phyloP scores from a whole-genome alignment of 2,888 invertebrate genomes.

The Drosophila meridiana region DNA sequence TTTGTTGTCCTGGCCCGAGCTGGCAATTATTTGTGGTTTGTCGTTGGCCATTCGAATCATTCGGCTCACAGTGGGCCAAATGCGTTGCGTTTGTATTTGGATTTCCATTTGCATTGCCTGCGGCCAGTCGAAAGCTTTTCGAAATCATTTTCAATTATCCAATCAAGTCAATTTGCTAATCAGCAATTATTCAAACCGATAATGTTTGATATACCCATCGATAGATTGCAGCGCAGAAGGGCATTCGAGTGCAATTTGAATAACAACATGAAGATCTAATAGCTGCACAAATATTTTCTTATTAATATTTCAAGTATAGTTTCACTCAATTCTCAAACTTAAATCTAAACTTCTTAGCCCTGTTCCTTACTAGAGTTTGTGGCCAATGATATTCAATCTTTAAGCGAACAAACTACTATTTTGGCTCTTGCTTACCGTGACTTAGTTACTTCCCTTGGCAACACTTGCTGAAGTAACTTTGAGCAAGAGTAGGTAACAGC shows the following conservation, averaged over 20 bases:
- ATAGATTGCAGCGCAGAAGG: neutral
- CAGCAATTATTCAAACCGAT: constrained; percentile 4
- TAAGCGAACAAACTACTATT: neutral
- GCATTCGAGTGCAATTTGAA: neutral
- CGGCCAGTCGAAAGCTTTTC: neutral
- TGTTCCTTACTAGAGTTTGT: neutral
- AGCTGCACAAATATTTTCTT: no score
- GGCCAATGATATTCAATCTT: neutral
- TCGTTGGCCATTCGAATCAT: neutral
- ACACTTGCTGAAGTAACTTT: constrained; percentile 1
- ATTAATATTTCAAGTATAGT: no score
- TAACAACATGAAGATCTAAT: neutral
- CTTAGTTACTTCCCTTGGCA: neutral
- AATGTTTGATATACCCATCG: neutral
- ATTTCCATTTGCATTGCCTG: neutral
- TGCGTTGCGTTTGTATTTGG: neutral
- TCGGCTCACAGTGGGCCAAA: neutral
- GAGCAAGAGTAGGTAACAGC: neutral
- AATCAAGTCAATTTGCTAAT: constrained; percentile 5
- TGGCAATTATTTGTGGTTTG: constrained; percentile 5
- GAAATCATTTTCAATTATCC: constrained; percentile 3
- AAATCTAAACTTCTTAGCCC: neutral
- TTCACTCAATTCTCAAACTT: no score
- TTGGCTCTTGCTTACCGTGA: neutral
- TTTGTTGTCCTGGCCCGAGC: neutral